Percentiles rank a stretch among this genome's conserved stretches.
Conservation (phyloP, 2,797 vertebrate species). For the Pempheris klunzingeri region DNA sequence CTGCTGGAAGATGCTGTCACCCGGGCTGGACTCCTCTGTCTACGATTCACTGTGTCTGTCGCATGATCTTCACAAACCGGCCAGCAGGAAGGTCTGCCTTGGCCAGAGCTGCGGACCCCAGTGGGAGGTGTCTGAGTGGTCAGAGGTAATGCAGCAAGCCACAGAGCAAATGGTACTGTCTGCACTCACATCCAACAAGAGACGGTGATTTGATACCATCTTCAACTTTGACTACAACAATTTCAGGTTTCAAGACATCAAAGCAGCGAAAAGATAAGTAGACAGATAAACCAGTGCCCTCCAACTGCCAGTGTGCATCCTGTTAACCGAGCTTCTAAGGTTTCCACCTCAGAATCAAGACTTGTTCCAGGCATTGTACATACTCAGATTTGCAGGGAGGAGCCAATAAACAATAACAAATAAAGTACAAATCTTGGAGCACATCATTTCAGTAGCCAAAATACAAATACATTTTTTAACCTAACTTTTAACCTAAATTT, state of each 20-base stretch:
- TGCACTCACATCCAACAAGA: too few species aligned
- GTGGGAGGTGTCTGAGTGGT: slow-evolving; percentile 91
- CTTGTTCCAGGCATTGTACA: too few species aligned
- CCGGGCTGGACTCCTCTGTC: slow-evolving; percentile 92
- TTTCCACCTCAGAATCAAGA: background rate
- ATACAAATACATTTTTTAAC: background rate
- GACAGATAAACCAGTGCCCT: background rate
- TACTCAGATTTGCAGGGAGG: too few species aligned
- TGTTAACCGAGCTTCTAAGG: background rate
- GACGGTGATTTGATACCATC: background rate
- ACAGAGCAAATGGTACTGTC: too few species aligned
- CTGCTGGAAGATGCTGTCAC: slow-evolving; percentile 94
- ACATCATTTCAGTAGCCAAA: background rate
- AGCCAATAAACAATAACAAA: background rate
- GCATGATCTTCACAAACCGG: slow-evolving; percentile 88
- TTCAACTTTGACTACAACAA: background rate
- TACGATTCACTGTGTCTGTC: slow-evolving; percentile 90
- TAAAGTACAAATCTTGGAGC: too few species aligned
- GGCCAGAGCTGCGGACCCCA: slow-evolving; percentile 92
- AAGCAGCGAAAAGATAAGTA: background rate
- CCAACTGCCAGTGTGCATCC: background rate
- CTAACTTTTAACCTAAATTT: too few species aligned
- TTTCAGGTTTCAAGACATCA: too few species aligned
- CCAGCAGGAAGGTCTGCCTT: slow-evolving; percentile 89
- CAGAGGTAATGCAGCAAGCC: slow-evolving; percentile 81